Evolutionary conservation across 1,140 invertebrate species (phyloP), one percentile per base, ranked within the genome.

Genomic region (Leptinotarsa texana): DNA sequence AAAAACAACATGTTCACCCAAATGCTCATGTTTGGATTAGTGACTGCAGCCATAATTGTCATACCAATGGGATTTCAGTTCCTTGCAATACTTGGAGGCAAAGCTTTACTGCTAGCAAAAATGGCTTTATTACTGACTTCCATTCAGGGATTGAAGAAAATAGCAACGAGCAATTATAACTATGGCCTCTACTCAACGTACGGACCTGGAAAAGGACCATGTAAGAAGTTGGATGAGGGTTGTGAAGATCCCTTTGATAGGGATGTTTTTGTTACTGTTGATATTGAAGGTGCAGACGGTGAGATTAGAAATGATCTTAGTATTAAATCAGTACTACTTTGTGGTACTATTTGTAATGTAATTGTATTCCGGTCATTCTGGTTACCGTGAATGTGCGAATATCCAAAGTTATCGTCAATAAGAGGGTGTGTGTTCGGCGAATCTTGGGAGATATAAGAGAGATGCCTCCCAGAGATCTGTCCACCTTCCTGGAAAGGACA

Each of bases 21-120:
- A 3, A 87, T 93, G 79, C 89, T 93, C 88, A 90, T 93, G 88
- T 92, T 93, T 81, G 92, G 92, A 1, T 83, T 93, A 0, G 85
- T 93, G 2, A 87, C 92, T 15, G 89, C 93, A 80, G 91, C 91
- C 1, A 89, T 92, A 78, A 89, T 94, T 1, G 80, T 93, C 0
- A 87, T 93, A 13, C 92, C 92, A 1, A 91, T 94, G 90, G 92
- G 92, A 47, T 93, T 93, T 75, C 92, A 93, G 80, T 92, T 93
- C 81, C 85, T 94, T 0, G 92, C 92, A 0, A 91, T 93, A 0
- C 85, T 94, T 1, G 92, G 92, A 13, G 93, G 92, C 27, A 94
- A 94, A 85, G 92, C 93, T 0, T 80, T 94, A 1, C 79, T 94
- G 0, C 82, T 94, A 61, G 91, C 92, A 1, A 94, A 94, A 85